Evolutionary conservation across 2,797 vertebrate genomes (phyloP).

Genomic region (Nyctibius grandis): DNA sequence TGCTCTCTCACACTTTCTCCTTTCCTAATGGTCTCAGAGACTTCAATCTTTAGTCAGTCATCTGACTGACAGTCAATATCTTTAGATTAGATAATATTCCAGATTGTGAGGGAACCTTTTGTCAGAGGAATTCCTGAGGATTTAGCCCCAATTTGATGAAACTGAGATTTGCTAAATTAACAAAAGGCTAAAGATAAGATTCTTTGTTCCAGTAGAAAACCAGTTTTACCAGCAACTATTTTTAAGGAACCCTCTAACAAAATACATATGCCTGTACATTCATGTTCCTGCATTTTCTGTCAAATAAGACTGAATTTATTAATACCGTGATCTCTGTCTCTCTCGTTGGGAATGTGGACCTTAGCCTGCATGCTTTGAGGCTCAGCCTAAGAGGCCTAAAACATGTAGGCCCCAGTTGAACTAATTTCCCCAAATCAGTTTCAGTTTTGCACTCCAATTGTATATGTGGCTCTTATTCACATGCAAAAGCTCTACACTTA

Average conservation of each 20-base stretch:
- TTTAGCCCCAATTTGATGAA: not conserved
- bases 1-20: not conserved
- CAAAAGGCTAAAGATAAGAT: fast-evolving
- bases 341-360: not conserved
- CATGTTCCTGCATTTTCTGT: not conserved
- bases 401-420: not conserved
- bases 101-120: not conserved
- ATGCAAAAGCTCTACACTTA: not conserved
- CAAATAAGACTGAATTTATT: not conserved
- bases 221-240: not conserved
- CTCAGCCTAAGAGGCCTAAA: not conserved
- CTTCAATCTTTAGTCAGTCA: not conserved
- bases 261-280: not conserved
- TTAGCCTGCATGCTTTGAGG: not conserved
- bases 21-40: not conserved
- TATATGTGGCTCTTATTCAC: not conserved
- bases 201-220: not conserved
- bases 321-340: fast-evolving
- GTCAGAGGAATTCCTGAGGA: not conserved
- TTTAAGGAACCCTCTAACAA: not conserved
- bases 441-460: not conserved
- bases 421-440: not conserved
- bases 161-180: not conserved
- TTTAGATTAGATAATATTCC: not conserved
- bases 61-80: too few species aligned